Conservation (phyloP, 2,888 invertebrate genomes). For the Eudemis profundana region DNA sequence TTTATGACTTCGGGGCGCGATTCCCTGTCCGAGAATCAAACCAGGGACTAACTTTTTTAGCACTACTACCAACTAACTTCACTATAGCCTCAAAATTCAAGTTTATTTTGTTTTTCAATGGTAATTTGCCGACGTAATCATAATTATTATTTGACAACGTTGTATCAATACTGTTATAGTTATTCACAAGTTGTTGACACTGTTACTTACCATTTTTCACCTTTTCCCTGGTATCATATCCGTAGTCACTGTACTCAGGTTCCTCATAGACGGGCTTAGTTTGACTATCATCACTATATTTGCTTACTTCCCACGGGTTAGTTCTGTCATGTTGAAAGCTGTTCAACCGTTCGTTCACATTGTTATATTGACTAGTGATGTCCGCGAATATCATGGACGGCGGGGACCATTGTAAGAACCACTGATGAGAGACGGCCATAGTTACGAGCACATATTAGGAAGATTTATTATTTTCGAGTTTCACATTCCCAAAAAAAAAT, state of each 20-base stretch:
- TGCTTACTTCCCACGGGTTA: constrained; percentile 48
- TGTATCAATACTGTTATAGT: no score
- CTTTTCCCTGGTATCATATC: constrained; percentile 12
- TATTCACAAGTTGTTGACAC: no score
- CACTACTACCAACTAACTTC: no score
- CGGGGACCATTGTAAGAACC: constrained; percentile 80
- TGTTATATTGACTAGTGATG: constrained; percentile 66
- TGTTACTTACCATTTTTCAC: constrained; percentile 27
- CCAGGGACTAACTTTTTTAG: no score
- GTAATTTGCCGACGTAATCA: no score
- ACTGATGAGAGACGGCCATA: constrained; percentile 81
- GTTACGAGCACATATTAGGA: constrained; percentile 39
- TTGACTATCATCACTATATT: constrained; percentile 30
- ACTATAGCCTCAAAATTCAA: no score
- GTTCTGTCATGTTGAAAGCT: constrained; percentile 47
- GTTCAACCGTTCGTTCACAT: constrained; percentile 64
- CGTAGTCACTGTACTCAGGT: constrained; percentile 19
- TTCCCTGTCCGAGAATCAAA: no score
- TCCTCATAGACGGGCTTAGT: constrained; percentile 6
- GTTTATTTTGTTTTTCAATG: no score
- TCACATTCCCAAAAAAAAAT: constrained; percentile 42
- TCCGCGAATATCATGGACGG: constrained; percentile 71
- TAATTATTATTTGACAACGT: no score
- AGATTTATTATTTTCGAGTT: neutral
- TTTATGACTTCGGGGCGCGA: no score